A percentile compares a stretch with the other conserved stretches of the same genome.
Conservation (phyloP, 2,797 vertebrate genomes). For the Crocidura indochinensis region DNA sequence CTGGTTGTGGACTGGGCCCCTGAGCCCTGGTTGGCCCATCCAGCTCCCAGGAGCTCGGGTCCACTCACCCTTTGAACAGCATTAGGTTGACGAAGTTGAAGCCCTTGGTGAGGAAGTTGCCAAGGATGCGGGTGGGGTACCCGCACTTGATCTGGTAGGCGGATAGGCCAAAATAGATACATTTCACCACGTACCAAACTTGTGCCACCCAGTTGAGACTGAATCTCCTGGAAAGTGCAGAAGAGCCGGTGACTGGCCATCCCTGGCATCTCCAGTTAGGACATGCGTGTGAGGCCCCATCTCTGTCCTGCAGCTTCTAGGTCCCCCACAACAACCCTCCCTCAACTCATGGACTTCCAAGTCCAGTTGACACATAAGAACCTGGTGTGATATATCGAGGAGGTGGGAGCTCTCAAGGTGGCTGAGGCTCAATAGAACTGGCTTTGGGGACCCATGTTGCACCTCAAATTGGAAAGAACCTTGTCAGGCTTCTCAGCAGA, state of each 20-base stretch:
- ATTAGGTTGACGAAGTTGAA: constrained; percentile 92
- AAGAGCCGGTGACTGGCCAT: fast-evolving
- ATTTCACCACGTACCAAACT: constrained; percentile 92
- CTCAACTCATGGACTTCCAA: no score
- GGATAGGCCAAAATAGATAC: constrained; percentile 91
- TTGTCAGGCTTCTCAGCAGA: background rate
- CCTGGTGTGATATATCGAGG: no score
- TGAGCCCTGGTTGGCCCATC: fast-evolving
- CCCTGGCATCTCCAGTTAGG: fast-evolving
- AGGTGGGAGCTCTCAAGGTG: no score
- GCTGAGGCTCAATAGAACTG: no score
- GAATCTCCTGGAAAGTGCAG: constrained; percentile 88
- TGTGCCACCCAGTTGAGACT: constrained; percentile 90
- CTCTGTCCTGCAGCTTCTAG: background rate
- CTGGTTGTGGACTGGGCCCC: background rate
- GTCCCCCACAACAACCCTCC: background rate
- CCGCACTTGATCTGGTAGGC: constrained; percentile 91
- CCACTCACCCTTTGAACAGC: constrained; percentile 88
- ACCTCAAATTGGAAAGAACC: background rate
- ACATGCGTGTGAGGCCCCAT: background rate
- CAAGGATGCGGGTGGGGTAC: constrained; percentile 90
- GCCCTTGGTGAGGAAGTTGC: constrained; percentile 91
- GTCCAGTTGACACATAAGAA: no score
- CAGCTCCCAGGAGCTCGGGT: constrained; percentile 46
- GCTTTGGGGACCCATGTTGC: no score